Base-by-base conservation (phyloP, 2,113 vertebrate species). In the Glaucomys volans region DNA sequence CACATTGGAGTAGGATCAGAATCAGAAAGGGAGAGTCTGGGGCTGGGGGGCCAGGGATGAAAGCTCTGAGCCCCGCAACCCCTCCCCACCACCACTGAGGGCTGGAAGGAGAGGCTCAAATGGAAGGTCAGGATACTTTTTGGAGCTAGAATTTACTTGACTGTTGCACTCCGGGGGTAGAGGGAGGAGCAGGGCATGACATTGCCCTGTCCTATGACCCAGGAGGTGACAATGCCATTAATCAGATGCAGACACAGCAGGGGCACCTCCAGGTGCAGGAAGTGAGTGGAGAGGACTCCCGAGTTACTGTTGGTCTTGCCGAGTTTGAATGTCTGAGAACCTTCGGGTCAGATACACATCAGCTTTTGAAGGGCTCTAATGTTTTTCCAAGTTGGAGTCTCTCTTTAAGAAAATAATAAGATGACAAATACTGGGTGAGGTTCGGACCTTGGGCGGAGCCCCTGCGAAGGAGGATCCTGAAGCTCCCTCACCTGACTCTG, bases 341-440 rank as follows among this genome's bases (percentile, higher is more conserved):
- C n/a, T 62, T 82, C 35, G 26, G 81, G 47, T 50, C 22, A 42
- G 71, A 35, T 40, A 59, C 28, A 77, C 62, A 52, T 22, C 64
- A 94, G 22, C 42, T 84, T 79, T 84, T 20, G 26, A n/a, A 2
- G 32, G 50, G 37, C 59, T 66, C 66, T 79, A 52, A 11, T 4
- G 4, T 20, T 35, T 59, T 47, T 93, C 62, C 20, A 74, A 8
- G 6, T 10, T 72, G 66, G 54, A 40, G 8, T n/a, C n/a, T 18
- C 11, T 93, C 35, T 30, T 89, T 62, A 89, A 82, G 87, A 83
- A 95, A 91, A 85, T 0, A 16, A 77, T 69, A 47, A 85, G 57
- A 59, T 76, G 22, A 14, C 14, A 75, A 67, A 77, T 47, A 11
- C 35, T 66, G 24, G 16, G 20, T 72, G 50, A 91, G 62, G 47